Evolutionary conservation across 2,888 invertebrate species (phyloP).

Genomic region (Aporophyla nigra): DNA sequence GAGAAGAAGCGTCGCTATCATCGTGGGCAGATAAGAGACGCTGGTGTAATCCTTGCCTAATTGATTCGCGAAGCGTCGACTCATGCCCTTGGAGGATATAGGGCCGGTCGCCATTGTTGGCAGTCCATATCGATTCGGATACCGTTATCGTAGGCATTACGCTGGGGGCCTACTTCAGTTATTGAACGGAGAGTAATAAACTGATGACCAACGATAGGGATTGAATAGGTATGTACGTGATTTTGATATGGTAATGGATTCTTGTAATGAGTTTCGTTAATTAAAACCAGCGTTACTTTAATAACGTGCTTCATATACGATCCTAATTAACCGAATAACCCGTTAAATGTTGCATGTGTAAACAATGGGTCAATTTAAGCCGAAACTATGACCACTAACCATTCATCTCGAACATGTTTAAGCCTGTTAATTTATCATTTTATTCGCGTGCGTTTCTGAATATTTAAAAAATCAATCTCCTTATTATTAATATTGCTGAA

Average conservation of each 20-base stretch:
- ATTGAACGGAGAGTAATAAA: constrained; percentile 46
- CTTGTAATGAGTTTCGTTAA: neutral
- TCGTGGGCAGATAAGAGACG: constrained; percentile 73
- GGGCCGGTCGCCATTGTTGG: constrained; percentile 56
- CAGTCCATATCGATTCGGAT: constrained; percentile 59
- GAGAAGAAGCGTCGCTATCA: constrained; percentile 77
- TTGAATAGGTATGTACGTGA: constrained; percentile 28
- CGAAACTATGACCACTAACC: neutral
- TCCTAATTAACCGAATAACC: neutral
- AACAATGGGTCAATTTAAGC: neutral
- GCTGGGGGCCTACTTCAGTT: constrained; percentile 37
- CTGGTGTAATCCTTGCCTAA: constrained; percentile 78
- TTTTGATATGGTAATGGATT: constrained; percentile 35
- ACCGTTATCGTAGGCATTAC: constrained; percentile 63
- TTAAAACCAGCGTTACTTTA: constrained; percentile 1
- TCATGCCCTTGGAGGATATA: constrained; percentile 69
- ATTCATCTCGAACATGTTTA: neutral
- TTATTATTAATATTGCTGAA: neutral
- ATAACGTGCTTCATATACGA: neutral
- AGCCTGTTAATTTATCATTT: neutral
- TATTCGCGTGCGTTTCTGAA: neutral
- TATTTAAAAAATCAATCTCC: neutral
- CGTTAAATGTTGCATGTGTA: neutral
- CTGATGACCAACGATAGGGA: constrained; percentile 12
- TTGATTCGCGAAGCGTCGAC: constrained; percentile 80